Evolutionary conservation across 2,888 invertebrate genomes (phyloP), one percentile per base, ranked within the genome.

Genomic region (Sesamia inferens): DNA sequence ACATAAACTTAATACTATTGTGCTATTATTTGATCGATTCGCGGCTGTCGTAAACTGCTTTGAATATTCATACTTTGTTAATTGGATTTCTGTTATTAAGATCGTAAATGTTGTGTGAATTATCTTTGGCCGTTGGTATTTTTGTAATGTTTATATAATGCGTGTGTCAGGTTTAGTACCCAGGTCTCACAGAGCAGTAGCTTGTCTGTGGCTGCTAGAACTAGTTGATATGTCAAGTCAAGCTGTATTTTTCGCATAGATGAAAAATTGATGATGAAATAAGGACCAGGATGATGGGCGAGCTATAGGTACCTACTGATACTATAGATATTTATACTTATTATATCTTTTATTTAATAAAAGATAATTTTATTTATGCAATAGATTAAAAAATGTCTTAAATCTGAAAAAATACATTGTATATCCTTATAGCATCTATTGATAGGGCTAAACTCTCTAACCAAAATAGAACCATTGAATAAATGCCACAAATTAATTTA

Each of bases 31-130:
- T 87, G 85, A 89, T 79, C 83, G 83, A 88, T 87, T 82, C 85
- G 81, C 78, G 79, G 88, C 83, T 74, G 83, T 89, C 88, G 79
- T 88, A 87, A 89, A 89, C 83, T 75, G 83, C 79, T 82, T 87
- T 91, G 91, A 92, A 93, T 94, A 93, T 93, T 93, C 91, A 93
- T 92, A 78, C 78, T 79, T 82, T 81, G 74, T 83, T 91, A 92
- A 93, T 93, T 92, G 91, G 91, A 90, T 90, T 91, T 91, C 88
- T 87, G 89, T 88, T 89, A 90, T 88, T 87, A 85, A 85, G 86
- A 86, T 90, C 89, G 85, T 92, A 90, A 91, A 90, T 87, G 84
- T 81, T 81, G 76, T 79, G 78, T 76, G 66, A 76, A 85, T 85
- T 87, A 83, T 82, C 82, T 83, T 82, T 79, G 65, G n/a, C 39